Evolutionary conservation across 2,888 invertebrate genomes (phyloP).

Genomic region (Malachius bipustulatus): DNA sequence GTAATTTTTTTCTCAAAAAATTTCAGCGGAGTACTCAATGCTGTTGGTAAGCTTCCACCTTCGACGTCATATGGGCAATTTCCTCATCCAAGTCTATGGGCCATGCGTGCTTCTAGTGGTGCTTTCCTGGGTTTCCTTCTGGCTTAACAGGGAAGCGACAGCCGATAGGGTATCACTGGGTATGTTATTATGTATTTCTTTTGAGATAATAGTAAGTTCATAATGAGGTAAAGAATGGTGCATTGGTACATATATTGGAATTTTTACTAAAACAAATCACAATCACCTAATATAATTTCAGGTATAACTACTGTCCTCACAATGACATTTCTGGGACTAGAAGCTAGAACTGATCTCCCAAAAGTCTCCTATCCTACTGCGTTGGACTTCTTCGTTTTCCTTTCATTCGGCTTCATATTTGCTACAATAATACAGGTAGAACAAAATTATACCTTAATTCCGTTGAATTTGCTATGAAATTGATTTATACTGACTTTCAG

Average conservation of each 20-base stretch:
- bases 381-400: constrained; percentile 70
- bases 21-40: constrained; percentile 56
- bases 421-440: constrained; percentile 63
- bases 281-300: constrained; percentile 31
- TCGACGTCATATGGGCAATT: constrained; percentile 75
- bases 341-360: constrained; percentile 68
- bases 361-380: constrained; percentile 82
- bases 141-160: constrained; percentile 75
- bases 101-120: constrained; percentile 73
- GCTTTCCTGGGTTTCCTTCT: constrained; percentile 79
- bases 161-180: constrained; percentile 71
- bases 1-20: too few species aligned
- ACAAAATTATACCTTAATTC: too few species aligned
- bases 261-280: too few species aligned
- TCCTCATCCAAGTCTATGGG: constrained; percentile 75
- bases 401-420: constrained; percentile 69
- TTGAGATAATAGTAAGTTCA: too few species aligned
- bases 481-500: constrained; percentile 28
- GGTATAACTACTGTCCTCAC: constrained; percentile 75
- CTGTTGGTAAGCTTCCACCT: constrained; percentile 64
- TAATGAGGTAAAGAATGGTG: too few species aligned
- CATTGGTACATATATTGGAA: constrained; percentile 2
- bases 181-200: too few species aligned
- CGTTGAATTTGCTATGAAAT: too few species aligned
- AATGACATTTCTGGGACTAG: constrained; percentile 72